These are phyloP conservation scores for Siphamia tubifer DNA, from an alignment of 2,113 vertebrate genomes.

Conservation along the genomic window DNA sequence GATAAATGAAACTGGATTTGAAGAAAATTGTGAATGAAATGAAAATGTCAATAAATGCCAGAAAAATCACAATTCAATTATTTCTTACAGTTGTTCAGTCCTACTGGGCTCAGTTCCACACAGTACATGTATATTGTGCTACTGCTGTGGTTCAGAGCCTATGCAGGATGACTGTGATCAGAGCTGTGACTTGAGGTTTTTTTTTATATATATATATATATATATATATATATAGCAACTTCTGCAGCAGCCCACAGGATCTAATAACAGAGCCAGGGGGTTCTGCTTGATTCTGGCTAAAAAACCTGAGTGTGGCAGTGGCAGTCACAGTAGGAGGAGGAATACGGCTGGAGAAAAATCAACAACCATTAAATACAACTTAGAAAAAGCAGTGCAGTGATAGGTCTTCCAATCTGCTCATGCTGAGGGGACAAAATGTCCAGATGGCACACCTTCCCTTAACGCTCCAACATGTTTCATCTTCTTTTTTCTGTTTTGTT, in stretches of 20 bases:
- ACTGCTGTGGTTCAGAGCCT: background rate
- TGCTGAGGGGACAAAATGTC: slow-evolving; percentile 11
- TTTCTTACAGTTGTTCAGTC: too few species aligned
- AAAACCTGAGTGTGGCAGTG: slow-evolving; percentile 35
- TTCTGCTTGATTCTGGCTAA: slow-evolving; percentile 39
- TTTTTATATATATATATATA: too few species aligned
- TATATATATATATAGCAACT: slow-evolving; percentile 17
- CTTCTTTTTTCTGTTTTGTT: slow-evolving; percentile 18
- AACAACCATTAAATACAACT: background rate
- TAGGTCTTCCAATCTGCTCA: slow-evolving; percentile 4
- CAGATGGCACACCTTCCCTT: slow-evolving; percentile 1
- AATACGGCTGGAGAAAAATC: slow-evolving; percentile 34
- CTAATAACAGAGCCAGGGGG: slow-evolving; percentile 56
- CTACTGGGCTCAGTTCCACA: too few species aligned
- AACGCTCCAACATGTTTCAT: background rate
- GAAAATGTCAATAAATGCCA: too few species aligned
- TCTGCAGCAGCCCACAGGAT: slow-evolving; percentile 31
- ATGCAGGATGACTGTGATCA: slow-evolving; percentile 22
- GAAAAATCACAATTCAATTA: too few species aligned
- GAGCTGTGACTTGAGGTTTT: slow-evolving; percentile 18
- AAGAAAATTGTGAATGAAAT: too few species aligned
- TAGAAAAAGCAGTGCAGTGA: background rate
- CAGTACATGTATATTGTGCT: background rate
- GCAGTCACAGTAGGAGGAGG: slow-evolving; percentile 20
- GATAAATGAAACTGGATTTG: too few species aligned